These are phyloP conservation scores for Eurystomus glaucurus DNA, from an alignment of 2,797 vertebrate genomes.

Conservation along the genomic window DNA sequence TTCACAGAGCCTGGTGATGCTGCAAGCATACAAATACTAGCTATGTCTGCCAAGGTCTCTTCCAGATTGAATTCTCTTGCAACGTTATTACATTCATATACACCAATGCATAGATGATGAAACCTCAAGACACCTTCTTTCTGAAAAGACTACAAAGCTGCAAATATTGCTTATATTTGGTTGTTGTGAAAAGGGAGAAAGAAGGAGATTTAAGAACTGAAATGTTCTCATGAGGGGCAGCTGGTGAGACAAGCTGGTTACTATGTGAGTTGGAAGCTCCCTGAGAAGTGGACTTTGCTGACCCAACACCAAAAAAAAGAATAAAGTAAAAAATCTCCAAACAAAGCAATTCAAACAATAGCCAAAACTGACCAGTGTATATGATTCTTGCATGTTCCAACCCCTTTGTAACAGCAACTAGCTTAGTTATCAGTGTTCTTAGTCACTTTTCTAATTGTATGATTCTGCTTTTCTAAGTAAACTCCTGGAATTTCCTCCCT, in stretches of 20 bases:
- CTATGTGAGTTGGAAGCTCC: neutral
- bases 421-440: neutral
- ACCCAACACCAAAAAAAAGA: neutral
- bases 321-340: neutral
- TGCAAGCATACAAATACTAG: neutral
- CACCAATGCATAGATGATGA: neutral
- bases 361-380: neutral
- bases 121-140: neutral
- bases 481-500: constrained; percentile 53
- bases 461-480: constrained; percentile 24
- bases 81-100: neutral
- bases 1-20: neutral
- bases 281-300: neutral
- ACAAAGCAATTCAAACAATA: constrained; percentile 1
- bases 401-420: neutral
- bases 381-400: neutral
- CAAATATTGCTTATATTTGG: neutral
- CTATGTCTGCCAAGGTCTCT: neutral
- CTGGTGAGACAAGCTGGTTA: neutral
- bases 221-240: neutral
- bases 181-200: neutral
- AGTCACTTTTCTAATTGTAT: neutral
- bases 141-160: neutral
- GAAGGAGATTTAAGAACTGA: neutral
- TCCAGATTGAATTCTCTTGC: neutral